phyloP scores from a whole-genome alignment of 92 coral and sea anemone genomes.

The Hydrozoanthus gracilis region DNA sequence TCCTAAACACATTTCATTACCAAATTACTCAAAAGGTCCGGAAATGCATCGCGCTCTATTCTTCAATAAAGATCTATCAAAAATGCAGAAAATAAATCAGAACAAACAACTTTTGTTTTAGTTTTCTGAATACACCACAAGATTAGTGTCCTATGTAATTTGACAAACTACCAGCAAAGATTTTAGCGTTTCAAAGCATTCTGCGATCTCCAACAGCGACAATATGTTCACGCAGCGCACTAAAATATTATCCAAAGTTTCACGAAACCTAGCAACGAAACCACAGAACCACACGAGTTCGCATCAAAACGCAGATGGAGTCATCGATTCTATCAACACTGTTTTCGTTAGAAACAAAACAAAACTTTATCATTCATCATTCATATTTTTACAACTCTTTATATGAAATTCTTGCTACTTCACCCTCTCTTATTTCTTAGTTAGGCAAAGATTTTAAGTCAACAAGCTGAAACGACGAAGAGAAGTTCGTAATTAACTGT shows the following conservation, averaged over 20 bases:
- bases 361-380: background rate
- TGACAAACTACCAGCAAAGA: background rate
- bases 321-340: background rate
- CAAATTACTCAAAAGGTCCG: background rate
- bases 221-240: background rate
- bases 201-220: background rate
- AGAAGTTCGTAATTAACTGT: constrained; percentile 11
- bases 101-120: constrained; percentile 8
- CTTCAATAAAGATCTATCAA: constrained; percentile 1
- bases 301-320: background rate
- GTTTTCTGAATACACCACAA: background rate
- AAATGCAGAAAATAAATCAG: background rate
- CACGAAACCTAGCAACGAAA: constrained; percentile 35
- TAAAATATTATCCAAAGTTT: background rate
- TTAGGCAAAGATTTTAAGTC: background rate
- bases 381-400: background rate
- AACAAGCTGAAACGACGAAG: constrained; percentile 6
- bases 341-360: constrained; percentile 28
- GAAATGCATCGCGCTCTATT: background rate
- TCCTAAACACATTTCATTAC: background rate
- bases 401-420: background rate
- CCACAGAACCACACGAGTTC: background rate
- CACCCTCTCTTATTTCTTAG: background rate
- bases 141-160: background rate
- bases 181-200: background rate